A percentile compares a stretch with the other conserved stretches of the same genome.
phyloP scores from a whole-genome alignment of 2,113 vertebrate species.

The Piaya cayana region DNA sequence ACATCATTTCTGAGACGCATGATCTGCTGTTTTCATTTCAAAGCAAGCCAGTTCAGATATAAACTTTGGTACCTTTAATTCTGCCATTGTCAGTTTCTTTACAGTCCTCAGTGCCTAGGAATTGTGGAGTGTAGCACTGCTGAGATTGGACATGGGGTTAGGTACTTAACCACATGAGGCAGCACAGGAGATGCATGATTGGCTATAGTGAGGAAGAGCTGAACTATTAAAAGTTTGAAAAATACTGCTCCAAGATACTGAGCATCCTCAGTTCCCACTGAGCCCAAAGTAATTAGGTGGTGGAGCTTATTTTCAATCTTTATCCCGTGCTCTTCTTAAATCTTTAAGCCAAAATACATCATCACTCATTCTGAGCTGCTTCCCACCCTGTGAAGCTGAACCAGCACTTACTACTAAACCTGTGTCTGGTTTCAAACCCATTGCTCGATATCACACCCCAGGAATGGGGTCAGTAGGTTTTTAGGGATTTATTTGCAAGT shows the following conservation, averaged over 20 bases:
- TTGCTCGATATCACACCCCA: slow-evolving; percentile 54
- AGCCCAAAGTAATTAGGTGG: slow-evolving; percentile 56
- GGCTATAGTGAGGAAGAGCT: neutral
- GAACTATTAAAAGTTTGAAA: neutral
- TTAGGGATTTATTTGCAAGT: slow-evolving; percentile 65
- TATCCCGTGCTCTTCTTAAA: slow-evolving; percentile 39
- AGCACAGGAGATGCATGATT: neutral
- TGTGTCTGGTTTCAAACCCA: slow-evolving; percentile 60
- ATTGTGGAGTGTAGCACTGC: neutral
- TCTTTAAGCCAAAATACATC: slow-evolving; percentile 62
- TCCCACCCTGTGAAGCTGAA: slow-evolving; percentile 58
- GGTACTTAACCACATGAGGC: neutral
- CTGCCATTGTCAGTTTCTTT: neutral
- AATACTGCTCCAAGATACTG: slow-evolving; percentile 1
- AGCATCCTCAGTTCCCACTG: neutral
- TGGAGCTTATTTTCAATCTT: slow-evolving; percentile 60
- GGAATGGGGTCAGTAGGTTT: slow-evolving; percentile 56
- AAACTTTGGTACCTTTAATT: neutral
- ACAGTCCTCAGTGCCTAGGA: neutral
- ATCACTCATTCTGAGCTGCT: slow-evolving; percentile 53
- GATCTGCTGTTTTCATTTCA: neutral
- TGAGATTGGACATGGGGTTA: neutral
- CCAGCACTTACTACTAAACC: slow-evolving; percentile 48
- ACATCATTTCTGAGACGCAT: neutral
- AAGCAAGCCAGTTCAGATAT: neutral